A percentile compares a stretch with the other conserved stretches of the same genome.
phyloP scores from a whole-genome alignment of 2,113 vertebrate genomes.

The Triplophysa dalaica region DNA sequence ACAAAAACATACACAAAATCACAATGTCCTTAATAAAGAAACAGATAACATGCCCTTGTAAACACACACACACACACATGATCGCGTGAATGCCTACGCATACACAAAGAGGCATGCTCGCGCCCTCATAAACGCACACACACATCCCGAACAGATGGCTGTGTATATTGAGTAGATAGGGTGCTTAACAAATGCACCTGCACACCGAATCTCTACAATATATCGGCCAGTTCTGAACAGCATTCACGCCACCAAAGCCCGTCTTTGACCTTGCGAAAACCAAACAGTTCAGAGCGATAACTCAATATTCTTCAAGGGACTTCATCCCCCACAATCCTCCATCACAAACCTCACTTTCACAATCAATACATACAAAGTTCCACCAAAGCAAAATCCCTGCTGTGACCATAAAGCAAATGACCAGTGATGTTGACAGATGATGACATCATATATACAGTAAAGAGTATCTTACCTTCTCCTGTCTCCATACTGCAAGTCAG shows the following conservation, averaged over 20 bases:
- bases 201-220: slow-evolving; percentile 18
- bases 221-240: slow-evolving; percentile 16
- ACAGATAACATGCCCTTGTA: neutral
- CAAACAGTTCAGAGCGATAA: neutral
- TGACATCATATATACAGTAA: slow-evolving; percentile 3
- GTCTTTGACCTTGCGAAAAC: slow-evolving; percentile 6
- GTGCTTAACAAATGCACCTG: slow-evolving; percentile 42
- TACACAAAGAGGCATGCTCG: neutral
- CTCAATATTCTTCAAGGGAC: slow-evolving; percentile 20
- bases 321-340: slow-evolving; percentile 46
- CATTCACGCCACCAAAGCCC: neutral
- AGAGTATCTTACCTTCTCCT: slow-evolving; percentile 53
- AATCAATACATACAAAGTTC: slow-evolving; percentile 16
- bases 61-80: slow-evolving; percentile 1
- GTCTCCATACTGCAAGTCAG: slow-evolving; percentile 49
- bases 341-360: slow-evolving; percentile 5
- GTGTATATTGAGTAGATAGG: slow-evolving; percentile 25
- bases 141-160: slow-evolving; percentile 23
- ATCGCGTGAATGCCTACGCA: neutral
- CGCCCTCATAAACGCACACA: slow-evolving; percentile 20
- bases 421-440: neutral
- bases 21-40: neutral
- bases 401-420: neutral
- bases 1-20: neutral
- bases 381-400: neutral